Base-by-base conservation (phyloP, 2,113 vertebrate genomes). In the Craseonycteris thonglongyai region DNA sequence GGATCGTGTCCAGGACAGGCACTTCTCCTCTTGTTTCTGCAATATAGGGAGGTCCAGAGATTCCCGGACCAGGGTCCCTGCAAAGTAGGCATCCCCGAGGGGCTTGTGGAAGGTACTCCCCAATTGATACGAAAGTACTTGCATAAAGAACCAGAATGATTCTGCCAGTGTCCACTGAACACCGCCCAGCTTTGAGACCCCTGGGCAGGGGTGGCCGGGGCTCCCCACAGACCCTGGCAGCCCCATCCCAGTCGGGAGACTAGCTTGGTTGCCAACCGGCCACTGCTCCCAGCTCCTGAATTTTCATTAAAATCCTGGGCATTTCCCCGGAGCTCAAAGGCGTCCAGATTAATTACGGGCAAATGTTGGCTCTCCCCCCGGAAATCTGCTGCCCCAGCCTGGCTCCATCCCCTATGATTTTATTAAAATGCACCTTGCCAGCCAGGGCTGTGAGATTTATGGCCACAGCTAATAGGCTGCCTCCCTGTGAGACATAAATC, bases 351-450 rank as follows among this genome's bases (percentile, higher is more conserved):
- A 98, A 98, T 98, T 98, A 98, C 95, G 93, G 98, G 97, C 98
- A 96, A 98, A 98, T 98, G 98, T 97, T 98, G 98, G 98, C 98
- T 98, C 97, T 96, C 96, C 96, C 97, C 94, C 96, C 98, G 96
- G 98, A 98, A 98, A 95, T 96, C 97, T 96, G 97, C 97, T 47
- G 95, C 96, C 96, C 95, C 87, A 95, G 98, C 98, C 98, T 98
- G 98, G 98, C 97, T 98, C 97, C 78, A 88, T 98, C 97, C 98
- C 84, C 92, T 96, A 97, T 97, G 98, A 98, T 98, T 98, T 98
- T 98, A 98, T 98, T 98, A 98, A 98, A 98, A 98, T 98, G 98
- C 97, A 97, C 98, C 98, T 98, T 98, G 98, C 97, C 97, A 98
- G 97, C 97, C 95, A 95, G 97, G 96, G 96, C 97, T 95, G 94